Conservation (phyloP, 2,888 invertebrate species). For the Bellardia bayeri region DNA sequence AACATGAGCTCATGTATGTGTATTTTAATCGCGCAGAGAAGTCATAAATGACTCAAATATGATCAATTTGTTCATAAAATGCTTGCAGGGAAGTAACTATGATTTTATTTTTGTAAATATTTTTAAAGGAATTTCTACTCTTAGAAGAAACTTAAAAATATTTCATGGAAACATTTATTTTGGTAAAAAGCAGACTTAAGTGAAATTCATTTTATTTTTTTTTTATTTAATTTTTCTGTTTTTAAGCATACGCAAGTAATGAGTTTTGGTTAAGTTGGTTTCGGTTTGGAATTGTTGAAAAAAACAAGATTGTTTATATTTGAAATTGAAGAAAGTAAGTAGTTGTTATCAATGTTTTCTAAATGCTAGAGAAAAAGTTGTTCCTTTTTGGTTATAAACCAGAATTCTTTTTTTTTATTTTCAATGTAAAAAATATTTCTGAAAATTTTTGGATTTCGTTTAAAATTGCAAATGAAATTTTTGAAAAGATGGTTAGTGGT, state of each 20-base stretch:
- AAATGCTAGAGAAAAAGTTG: not conserved
- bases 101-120: not conserved
- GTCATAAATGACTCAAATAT: too few species aligned
- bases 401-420: too few species aligned
- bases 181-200: not conserved
- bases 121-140: not conserved
- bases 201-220: not conserved
- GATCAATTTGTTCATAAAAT: too few species aligned
- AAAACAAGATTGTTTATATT: constrained; percentile 9
- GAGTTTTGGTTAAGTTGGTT: constrained; percentile 35
- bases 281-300: not conserved
- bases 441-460: not conserved
- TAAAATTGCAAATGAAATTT: too few species aligned
- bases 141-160: not conserved
- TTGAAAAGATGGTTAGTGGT: not conserved
- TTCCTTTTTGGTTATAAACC: too few species aligned
- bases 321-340: not conserved
- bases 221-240: not conserved
- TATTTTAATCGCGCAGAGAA: too few species aligned
- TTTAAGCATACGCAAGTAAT: constrained; percentile 7
- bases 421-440: too few species aligned
- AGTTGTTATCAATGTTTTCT: not conserved
- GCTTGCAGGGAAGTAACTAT: too few species aligned
- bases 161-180: constrained; percentile 10
- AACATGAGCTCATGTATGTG: too few species aligned